Evolutionary conservation across 1,140 invertebrate genomes (phyloP).

Genomic region (Semibalanus balanoides): DNA sequence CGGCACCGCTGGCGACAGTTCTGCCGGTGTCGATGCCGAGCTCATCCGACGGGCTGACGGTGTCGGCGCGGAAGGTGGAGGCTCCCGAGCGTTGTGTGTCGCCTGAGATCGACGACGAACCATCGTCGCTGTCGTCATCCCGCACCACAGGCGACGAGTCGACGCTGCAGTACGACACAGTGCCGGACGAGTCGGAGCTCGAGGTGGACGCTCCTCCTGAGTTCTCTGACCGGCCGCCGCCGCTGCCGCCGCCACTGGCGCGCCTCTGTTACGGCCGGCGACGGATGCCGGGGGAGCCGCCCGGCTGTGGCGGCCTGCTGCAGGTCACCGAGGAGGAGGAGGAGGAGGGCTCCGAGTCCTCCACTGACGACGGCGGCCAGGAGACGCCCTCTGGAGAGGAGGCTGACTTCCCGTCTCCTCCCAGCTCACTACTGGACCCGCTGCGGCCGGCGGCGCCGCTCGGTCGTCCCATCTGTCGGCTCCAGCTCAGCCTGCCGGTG

Average conservation of each 20-base stretch:
- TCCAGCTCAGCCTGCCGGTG: conserved; percentile 10
- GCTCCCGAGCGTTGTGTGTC: no score
- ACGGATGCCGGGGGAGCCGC: no score
- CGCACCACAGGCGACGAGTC: neutral
- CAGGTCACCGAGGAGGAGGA: neutral
- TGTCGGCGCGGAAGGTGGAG: no score
- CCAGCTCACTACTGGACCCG: neutral
- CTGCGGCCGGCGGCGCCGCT: conserved; percentile 45
- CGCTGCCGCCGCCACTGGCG: neutral
- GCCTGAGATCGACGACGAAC: neutral
- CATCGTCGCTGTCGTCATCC: neutral
- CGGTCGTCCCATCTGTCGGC: conserved; percentile 49
- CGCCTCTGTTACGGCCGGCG: neutral
- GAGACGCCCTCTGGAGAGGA: conserved; percentile 5
- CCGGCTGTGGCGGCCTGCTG: neutral
- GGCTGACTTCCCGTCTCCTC: conserved; percentile 65
- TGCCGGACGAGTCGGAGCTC: neutral
- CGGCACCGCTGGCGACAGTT: no score
- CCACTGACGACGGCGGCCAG: conserved; percentile 2
- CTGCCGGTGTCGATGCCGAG: neutral
- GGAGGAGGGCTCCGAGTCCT: neutral
- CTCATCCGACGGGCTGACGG: no score
- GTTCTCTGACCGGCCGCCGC: neutral
- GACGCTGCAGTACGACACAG: neutral
- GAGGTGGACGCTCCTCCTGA: neutral